A percentile compares a stretch with the other conserved stretches of the same genome.
These are phyloP conservation scores for Asobara japonica DNA, from an alignment of 1,140 invertebrate species.

Conservation along the genomic window DNA sequence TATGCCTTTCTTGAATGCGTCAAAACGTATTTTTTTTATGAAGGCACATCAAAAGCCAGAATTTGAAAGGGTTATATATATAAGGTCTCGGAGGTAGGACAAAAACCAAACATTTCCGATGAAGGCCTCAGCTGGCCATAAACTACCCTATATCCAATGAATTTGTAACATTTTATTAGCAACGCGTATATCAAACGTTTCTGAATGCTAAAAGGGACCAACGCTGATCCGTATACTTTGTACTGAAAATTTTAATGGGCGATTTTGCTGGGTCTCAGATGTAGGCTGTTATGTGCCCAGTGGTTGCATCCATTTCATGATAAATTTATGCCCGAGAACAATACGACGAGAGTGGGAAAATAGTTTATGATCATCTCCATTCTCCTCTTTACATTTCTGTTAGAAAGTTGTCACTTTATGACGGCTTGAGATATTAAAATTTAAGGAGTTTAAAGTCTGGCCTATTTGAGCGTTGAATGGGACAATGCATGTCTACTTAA, in stretches of 20 bases:
- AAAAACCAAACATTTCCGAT: constrained; percentile 39
- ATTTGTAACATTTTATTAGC: constrained; percentile 64
- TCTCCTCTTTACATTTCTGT: constrained; percentile 38
- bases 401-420: constrained; percentile 55
- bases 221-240: constrained; percentile 47
- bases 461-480: not conserved
- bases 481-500: not conserved
- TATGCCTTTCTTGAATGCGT: not conserved
- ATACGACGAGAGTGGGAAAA: constrained; percentile 40
- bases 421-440: constrained; percentile 12
- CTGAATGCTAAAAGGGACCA: not conserved
- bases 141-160: constrained; percentile 56
- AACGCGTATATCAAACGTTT: constrained; percentile 17
- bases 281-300: constrained; percentile 45
- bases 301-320: constrained; percentile 43
- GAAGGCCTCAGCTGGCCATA: constrained; percentile 50
- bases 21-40: not conserved
- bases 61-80: not conserved
- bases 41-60: not conserved
- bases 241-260: constrained; percentile 51
- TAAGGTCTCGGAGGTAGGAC: not conserved
- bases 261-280: constrained; percentile 51
- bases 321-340: constrained; percentile 45
- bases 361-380: constrained; percentile 56
- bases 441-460: not conserved